phyloP scores from a whole-genome alignment of 2,888 invertebrate species.

The Melitaea athalia region DNA sequence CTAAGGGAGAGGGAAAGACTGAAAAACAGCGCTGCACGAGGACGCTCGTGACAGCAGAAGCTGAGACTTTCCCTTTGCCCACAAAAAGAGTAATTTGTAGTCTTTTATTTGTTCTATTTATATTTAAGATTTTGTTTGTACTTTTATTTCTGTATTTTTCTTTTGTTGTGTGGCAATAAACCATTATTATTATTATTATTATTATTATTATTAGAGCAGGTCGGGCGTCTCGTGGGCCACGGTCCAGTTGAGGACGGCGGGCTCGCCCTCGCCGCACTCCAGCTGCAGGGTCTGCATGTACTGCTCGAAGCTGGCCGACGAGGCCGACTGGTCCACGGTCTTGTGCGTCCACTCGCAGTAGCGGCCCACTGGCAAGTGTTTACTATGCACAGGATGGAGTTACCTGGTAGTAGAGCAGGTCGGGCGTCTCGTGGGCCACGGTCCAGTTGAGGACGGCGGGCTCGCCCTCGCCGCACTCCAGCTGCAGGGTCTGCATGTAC shows the following conservation, averaged over 20 bases:
- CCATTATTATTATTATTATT: too few species aligned
- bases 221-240: conserved; percentile 93
- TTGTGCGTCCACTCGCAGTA: conserved; percentile 95
- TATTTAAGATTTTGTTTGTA: too few species aligned
- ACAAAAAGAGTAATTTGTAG: too few species aligned
- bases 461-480: conserved; percentile 89
- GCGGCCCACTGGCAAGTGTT: conserved; percentile 89
- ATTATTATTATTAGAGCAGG: too few species aligned
- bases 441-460: conserved; percentile 92
- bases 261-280: conserved; percentile 89
- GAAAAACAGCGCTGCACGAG: too few species aligned
- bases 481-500: conserved; percentile 88
- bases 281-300: conserved; percentile 89
- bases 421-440: conserved; percentile 91
- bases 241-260: conserved; percentile 91
- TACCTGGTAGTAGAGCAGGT: conserved; percentile 94
- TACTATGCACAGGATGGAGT: conserved; percentile 9
- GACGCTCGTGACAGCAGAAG: too few species aligned
- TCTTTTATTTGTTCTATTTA: too few species aligned
- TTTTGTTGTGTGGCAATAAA: too few species aligned
- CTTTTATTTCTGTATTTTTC: too few species aligned
- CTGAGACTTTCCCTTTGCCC: too few species aligned
- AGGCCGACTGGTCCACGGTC: conserved; percentile 87
- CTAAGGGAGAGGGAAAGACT: too few species aligned
- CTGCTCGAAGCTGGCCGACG: conserved; percentile 88